phyloP scores from a whole-genome alignment of 2,888 invertebrate species.

The Pteria penguin region DNA sequence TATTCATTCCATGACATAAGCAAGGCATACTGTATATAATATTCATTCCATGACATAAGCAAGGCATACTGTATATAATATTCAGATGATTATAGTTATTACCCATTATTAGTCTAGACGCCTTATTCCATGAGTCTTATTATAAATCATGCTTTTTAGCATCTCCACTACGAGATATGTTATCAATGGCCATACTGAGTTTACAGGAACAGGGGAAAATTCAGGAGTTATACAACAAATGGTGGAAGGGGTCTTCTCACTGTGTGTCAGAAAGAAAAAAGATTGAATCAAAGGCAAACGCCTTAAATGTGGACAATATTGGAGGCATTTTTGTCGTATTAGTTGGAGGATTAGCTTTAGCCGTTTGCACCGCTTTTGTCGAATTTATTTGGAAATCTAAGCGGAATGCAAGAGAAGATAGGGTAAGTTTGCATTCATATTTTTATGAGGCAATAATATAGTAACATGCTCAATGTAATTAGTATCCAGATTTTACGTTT shows the following conservation, averaged over 20 bases:
- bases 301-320: slow-evolving; percentile 93
- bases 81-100: too few species aligned
- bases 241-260: slow-evolving; percentile 86
- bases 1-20: too few species aligned
- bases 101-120: too few species aligned
- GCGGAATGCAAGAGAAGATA: slow-evolving; percentile 73
- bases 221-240: slow-evolving; percentile 91
- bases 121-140: neutral
- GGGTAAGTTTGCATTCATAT: slow-evolving; percentile 50
- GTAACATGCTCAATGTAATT: too few species aligned
- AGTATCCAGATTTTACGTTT: too few species aligned
- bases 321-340: slow-evolving; percentile 98
- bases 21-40: too few species aligned
- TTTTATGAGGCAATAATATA: too few species aligned
- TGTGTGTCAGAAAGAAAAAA: slow-evolving; percentile 84
- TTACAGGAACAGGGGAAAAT: slow-evolving; percentile 97
- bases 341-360: slow-evolving; percentile 92
- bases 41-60: too few species aligned
- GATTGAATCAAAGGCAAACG: slow-evolving; percentile 92
- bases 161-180: slow-evolving; percentile 97
- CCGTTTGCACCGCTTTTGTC: slow-evolving; percentile 94
- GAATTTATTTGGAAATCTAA: slow-evolving; percentile 85
- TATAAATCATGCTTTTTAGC: slow-evolving; percentile 82
- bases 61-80: too few species aligned
- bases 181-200: slow-evolving; percentile 96